Conservation (phyloP, 2,797 vertebrate genomes). For the Cephalopachus bancanus region DNA sequence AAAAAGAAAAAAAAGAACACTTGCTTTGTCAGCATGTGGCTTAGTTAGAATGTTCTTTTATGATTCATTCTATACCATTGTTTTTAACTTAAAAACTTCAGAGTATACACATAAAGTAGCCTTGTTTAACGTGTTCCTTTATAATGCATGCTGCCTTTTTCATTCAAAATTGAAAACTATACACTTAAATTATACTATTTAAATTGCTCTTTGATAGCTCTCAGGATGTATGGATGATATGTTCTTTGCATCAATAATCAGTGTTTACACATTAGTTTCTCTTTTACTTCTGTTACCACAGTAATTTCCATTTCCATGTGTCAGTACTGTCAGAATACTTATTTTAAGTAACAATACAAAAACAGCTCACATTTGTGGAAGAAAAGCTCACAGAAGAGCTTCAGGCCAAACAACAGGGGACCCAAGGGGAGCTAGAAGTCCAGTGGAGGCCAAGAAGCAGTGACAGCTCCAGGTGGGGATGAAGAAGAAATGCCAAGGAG, state of each 20-base stretch:
- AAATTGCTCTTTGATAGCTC: not conserved
- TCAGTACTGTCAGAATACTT: not conserved
- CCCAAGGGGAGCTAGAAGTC: conserved; percentile 85
- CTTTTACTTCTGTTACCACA: not conserved
- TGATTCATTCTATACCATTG: conserved; percentile 8
- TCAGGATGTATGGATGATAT: not conserved
- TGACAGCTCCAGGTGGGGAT: conserved; percentile 85
- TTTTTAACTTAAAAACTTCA: not conserved
- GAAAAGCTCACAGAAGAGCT: conserved; percentile 86
- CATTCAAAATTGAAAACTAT: not conserved
- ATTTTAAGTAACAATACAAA: not conserved
- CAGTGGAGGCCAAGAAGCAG: conserved; percentile 85
- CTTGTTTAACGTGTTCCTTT: not conserved
- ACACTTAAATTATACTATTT: not conserved
- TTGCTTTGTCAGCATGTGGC: conserved; percentile 1
- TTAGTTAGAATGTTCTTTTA: conserved; percentile 24
- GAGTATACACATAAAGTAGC: not conserved
- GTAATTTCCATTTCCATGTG: not conserved
- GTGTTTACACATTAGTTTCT: not conserved
- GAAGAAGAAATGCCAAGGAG: accelerated
- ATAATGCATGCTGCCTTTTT: not conserved
- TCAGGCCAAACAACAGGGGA: conserved; percentile 85
- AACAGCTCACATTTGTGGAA: not conserved
- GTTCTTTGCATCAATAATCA: not conserved
- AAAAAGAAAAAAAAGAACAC: not conserved